These are phyloP conservation scores for Falco peregrinus DNA, from an alignment of 2,797 vertebrate species.

Conservation along the genomic window DNA sequence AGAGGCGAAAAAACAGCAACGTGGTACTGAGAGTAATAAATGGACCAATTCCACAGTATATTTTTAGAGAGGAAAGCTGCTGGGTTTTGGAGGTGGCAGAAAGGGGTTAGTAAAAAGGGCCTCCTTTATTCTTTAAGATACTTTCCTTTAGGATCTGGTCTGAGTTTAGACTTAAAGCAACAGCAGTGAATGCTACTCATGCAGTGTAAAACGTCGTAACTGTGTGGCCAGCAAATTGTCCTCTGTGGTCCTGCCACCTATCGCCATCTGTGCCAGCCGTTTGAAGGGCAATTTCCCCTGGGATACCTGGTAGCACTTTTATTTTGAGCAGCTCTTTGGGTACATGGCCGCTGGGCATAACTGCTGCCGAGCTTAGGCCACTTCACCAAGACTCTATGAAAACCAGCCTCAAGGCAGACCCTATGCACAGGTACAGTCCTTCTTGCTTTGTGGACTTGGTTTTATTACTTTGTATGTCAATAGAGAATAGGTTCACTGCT, in stretches of 20 bases:
- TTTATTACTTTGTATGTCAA: background rate
- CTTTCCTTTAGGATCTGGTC: background rate
- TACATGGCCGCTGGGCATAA: background rate
- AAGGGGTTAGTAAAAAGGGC: background rate
- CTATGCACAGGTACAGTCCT: background rate
- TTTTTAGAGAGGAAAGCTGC: background rate
- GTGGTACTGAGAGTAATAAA: background rate
- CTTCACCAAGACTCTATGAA: accelerated
- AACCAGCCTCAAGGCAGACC: background rate
- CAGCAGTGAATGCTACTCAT: background rate
- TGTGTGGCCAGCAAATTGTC: background rate
- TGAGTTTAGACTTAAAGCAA: background rate
- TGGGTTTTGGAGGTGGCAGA: background rate
- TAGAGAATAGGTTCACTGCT: background rate
- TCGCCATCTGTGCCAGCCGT: accelerated
- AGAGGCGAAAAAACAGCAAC: background rate
- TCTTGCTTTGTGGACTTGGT: background rate
- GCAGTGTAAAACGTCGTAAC: background rate
- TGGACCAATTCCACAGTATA: background rate
- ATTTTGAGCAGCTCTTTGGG: background rate
- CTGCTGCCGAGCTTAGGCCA: background rate
- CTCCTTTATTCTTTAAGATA: background rate
- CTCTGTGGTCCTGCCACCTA: background rate
- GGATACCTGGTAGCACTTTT: background rate
- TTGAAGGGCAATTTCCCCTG: background rate